phyloP scores from a whole-genome alignment of 2,888 invertebrate species.

The Synergus japonicus region DNA sequence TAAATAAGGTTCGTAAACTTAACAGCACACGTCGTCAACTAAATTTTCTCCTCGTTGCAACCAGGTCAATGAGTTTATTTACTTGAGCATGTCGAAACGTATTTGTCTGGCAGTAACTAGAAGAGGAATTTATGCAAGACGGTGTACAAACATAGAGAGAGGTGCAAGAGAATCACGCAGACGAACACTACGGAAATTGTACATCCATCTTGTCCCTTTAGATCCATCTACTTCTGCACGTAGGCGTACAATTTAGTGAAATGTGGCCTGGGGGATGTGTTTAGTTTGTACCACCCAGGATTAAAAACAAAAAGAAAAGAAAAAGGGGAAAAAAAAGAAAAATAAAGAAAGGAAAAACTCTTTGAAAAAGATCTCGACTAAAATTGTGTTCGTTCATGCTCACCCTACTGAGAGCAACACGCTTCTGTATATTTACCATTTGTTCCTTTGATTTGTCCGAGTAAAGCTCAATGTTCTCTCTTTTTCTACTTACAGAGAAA shows the following conservation, averaged over 20 bases:
- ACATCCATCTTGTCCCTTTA: not conserved
- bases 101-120: not conserved
- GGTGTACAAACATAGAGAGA: not conserved
- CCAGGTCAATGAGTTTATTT: conserved; percentile 9
- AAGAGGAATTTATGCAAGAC: not conserved
- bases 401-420: not conserved
- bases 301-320: not conserved
- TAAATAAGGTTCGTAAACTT: not conserved
- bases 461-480: not conserved
- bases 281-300: not conserved
- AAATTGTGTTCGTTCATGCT: not conserved
- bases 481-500: not conserved
- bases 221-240: not conserved
- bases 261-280: not conserved
- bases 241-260: not conserved
- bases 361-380: not conserved
- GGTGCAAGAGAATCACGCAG: not conserved
- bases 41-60: not conserved
- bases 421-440: not conserved
- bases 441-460: not conserved
- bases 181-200: not conserved
- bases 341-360: not conserved
- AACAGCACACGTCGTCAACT: not conserved
- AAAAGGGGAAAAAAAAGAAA: no score
- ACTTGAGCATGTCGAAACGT: not conserved